Evolutionary conservation across 2,888 invertebrate genomes (phyloP).

Genomic region (Cataglyphis altisquamis): DNA sequence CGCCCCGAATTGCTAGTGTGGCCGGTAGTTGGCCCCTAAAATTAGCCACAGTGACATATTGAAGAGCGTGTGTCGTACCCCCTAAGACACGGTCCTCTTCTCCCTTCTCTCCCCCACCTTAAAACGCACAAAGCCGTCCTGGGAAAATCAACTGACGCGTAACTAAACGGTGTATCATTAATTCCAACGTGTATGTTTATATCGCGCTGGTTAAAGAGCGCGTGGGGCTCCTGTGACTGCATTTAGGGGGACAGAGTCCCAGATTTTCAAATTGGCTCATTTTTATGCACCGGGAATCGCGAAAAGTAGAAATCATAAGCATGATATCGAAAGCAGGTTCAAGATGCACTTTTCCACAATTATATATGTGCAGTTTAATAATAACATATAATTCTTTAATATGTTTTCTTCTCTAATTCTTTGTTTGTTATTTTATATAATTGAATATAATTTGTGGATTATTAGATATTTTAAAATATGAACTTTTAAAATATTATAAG

Average conservation of each 20-base stretch:
- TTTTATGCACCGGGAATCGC: constrained; percentile 2
- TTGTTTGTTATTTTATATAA: not conserved
- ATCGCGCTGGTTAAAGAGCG: constrained; percentile 77
- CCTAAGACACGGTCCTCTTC: constrained; percentile 16
- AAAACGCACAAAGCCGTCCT: constrained; percentile 76
- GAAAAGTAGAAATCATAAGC: not conserved
- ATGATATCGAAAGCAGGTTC: not conserved
- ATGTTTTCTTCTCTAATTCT: not conserved
- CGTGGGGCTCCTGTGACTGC: constrained; percentile 1
- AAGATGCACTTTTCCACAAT: not conserved
- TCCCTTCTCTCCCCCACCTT: constrained; percentile 35
- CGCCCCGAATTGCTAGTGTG: constrained; percentile 52
- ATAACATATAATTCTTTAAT: not conserved
- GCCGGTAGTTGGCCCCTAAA: constrained; percentile 81
- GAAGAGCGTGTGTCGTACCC: constrained; percentile 70
- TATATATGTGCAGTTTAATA: not conserved
- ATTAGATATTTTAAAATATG: not conserved
- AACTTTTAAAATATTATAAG: not conserved
- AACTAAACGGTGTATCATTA: constrained; percentile 86
- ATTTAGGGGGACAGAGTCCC: not conserved
- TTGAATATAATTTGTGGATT: not conserved
- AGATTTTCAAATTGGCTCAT: constrained; percentile 6
- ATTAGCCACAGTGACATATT: constrained; percentile 86
- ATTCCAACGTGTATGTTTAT: constrained; percentile 84
- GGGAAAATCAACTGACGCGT: constrained; percentile 86